Percentiles rank a stretch among this genome's conserved stretches.
These are phyloP conservation scores for Melanotaenia trifasciata DNA, from an alignment of 2,797 vertebrate genomes.

Conservation along the genomic window DNA sequence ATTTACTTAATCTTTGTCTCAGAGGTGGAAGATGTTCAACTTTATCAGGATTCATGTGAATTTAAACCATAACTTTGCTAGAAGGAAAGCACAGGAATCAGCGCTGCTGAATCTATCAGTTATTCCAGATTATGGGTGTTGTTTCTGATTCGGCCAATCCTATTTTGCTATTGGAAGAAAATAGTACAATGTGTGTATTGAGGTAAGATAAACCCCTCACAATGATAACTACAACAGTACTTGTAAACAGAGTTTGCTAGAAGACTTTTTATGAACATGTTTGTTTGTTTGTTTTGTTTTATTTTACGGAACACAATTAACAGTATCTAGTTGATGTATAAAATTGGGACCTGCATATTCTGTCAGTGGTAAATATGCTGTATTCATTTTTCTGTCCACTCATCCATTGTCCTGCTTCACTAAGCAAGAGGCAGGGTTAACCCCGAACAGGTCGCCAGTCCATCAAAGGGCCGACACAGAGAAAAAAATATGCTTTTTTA, in stretches of 20 bases:
- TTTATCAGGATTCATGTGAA: background rate
- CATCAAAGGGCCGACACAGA: too few relatives aligned
- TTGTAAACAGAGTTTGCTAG: too few relatives aligned
- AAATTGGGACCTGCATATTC: background rate
- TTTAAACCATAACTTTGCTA: background rate
- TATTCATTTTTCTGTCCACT: background rate
- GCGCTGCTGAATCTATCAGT: background rate
- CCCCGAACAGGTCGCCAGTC: too few relatives aligned
- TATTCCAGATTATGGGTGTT: background rate
- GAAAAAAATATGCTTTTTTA: too few relatives aligned
- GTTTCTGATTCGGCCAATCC: too few relatives aligned
- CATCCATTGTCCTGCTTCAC: background rate
- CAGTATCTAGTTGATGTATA: background rate
- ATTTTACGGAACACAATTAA: background rate
- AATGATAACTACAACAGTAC: too few relatives aligned
- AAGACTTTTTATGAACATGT: background rate
- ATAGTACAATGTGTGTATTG: background rate
- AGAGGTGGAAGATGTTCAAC: background rate
- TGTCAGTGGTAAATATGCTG: background rate
- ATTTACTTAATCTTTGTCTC: background rate
- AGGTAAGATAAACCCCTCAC: background rate
- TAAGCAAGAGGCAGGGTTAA: too few relatives aligned
- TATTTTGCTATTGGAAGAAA: background rate
- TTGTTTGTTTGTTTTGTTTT: background rate
- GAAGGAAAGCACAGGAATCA: background rate